phyloP scores from a whole-genome alignment of 2,113 vertebrate species.

The Emydocephalus ijimae region DNA sequence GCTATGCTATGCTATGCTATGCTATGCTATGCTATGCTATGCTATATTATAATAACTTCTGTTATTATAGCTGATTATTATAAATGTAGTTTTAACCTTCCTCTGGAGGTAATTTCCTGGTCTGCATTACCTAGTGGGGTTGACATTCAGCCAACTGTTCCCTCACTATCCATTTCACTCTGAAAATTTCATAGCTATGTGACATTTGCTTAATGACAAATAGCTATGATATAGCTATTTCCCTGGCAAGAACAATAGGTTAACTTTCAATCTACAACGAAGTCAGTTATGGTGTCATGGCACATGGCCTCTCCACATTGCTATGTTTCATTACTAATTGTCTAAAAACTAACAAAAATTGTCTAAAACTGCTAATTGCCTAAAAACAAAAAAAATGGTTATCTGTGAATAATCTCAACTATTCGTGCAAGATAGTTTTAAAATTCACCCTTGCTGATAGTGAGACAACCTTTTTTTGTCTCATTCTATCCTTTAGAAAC shows the following conservation, averaged over 20 bases:
- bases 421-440: background rate
- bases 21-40: no score
- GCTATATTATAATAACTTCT: background rate
- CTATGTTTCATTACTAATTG: background rate
- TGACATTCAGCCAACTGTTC: background rate
- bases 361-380: background rate
- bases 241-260: background rate
- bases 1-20: no score
- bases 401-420: background rate
- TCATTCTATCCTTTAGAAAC: background rate
- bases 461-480: background rate
- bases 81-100: background rate
- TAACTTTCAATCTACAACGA: background rate
- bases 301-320: background rate
- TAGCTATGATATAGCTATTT: background rate
- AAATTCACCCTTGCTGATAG: background rate
- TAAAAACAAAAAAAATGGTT: background rate
- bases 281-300: background rate
- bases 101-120: background rate
- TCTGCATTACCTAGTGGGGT: background rate
- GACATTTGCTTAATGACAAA: background rate
- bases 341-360: background rate
- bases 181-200: background rate
- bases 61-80: background rate
- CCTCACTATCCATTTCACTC: background rate